Conservation (phyloP, 2,113 vertebrate species). For the Drymodes brunneopygia region DNA sequence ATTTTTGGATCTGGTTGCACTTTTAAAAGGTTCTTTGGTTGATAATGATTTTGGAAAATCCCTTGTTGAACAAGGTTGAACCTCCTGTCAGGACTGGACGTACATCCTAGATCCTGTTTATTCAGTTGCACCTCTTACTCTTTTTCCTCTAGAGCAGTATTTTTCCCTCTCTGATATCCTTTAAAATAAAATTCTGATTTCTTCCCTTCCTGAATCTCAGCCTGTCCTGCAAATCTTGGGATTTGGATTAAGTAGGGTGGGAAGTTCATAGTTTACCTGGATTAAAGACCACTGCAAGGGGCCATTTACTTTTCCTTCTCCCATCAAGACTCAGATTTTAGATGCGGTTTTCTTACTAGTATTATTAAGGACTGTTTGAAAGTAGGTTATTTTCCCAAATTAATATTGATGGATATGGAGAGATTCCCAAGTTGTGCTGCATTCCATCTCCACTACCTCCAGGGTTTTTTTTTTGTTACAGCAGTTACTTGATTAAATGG, state of each 20-base stretch:
- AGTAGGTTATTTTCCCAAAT: background rate
- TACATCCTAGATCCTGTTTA: background rate
- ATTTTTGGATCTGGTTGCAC: background rate
- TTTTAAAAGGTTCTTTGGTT: background rate
- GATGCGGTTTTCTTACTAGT: rapidly evolving
- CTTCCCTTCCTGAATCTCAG: background rate
- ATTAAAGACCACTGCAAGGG: background rate
- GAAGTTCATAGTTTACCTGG: background rate
- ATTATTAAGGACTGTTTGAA: background rate
- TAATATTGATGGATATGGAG: background rate
- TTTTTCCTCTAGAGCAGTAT: background rate
- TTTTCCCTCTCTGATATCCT: background rate
- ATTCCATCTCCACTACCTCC: background rate
- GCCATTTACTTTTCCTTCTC: background rate
- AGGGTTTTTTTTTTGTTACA: background rate
- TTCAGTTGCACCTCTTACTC: background rate
- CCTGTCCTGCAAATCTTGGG: background rate
- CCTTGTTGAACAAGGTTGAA: background rate
- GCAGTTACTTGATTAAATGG: background rate
- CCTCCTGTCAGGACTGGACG: background rate
- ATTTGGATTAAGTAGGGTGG: background rate
- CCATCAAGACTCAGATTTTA: background rate
- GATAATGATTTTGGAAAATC: background rate
- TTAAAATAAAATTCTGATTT: background rate
- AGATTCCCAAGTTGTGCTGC: background rate